Conservation (phyloP, 2,797 vertebrate species). For the Triplophysa yarkandensis region DNA sequence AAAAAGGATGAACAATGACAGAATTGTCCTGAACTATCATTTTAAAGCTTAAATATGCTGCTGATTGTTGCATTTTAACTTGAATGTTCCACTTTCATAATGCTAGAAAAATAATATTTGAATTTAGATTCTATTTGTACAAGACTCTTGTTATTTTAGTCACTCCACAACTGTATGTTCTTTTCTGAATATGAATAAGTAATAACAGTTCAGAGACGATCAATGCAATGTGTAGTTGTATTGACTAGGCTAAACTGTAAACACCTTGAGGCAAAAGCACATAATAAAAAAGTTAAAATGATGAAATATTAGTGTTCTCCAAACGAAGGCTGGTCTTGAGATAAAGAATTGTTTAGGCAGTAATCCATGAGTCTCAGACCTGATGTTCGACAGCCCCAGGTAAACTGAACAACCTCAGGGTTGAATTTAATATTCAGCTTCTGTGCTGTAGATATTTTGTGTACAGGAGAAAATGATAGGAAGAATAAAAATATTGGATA, state of each 20-base stretch:
- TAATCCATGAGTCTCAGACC: constrained; percentile 4
- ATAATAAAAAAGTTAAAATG: constrained; percentile 23
- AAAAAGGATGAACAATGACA: no score
- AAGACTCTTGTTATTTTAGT: no score
- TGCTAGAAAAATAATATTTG: no score
- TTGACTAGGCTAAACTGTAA: constrained; percentile 22
- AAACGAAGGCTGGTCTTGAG: constrained; percentile 11
- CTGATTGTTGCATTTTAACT: no score
- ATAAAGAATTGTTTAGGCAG: constrained; percentile 24
- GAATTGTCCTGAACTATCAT: no score
- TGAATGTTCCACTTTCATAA: no score
- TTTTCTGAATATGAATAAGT: constrained; percentile 7
- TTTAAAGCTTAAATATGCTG: no score
- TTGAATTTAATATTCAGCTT: constrained; percentile 20
- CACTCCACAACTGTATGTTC: background rate
- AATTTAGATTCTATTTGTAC: no score
- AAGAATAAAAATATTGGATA: constrained; percentile 2
- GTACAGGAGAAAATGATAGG: background rate
- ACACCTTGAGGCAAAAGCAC: constrained; percentile 20
- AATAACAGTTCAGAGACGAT: constrained; percentile 11
- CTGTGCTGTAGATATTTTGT: constrained; percentile 13
- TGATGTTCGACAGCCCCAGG: constrained; percentile 34
- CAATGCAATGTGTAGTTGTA: constrained; percentile 8
- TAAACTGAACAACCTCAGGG: constrained; percentile 29
- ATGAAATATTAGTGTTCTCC: constrained; percentile 21